Evolutionary conservation across 2,888 invertebrate species (phyloP).

Genomic region (Metalampra italica): DNA sequence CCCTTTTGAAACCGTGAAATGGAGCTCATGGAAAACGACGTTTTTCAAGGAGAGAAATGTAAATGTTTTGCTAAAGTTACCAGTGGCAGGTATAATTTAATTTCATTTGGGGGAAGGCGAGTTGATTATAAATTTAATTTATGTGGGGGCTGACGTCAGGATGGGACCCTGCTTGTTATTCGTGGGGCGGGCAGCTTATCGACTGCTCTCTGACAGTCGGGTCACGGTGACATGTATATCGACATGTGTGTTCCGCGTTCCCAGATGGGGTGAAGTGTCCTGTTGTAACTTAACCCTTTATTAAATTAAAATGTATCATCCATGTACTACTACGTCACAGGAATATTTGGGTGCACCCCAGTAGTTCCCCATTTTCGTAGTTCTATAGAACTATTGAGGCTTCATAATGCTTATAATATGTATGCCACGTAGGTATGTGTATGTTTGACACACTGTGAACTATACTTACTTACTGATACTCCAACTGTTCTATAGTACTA

Average conservation of each 20-base stretch:
- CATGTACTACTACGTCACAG: not conserved
- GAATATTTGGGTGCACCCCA: too few species aligned
- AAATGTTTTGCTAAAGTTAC: conserved; percentile 65
- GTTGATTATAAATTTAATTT: conserved; percentile 76
- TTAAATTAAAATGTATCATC: not conserved
- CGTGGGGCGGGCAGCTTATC: conserved; percentile 57
- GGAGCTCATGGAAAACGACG: conserved; percentile 41
- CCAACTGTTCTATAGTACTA: too few species aligned
- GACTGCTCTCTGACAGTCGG: conserved; percentile 50
- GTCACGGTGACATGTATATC: conserved; percentile 32
- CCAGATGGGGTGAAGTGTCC: conserved; percentile 13
- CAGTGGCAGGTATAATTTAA: conserved; percentile 70
- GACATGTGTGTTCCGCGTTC: conserved; percentile 22
- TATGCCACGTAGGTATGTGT: too few species aligned
- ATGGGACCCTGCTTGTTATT: conserved; percentile 54
- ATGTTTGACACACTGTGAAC: too few species aligned
- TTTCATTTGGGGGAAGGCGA: conserved; percentile 60
- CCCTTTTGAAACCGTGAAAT: conserved; percentile 40
- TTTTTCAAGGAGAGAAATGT: conserved; percentile 57
- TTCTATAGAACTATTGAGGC: too few species aligned
- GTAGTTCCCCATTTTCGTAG: too few species aligned
- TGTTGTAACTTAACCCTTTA: too few species aligned
- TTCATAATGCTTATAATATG: too few species aligned
- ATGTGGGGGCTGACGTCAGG: conserved; percentile 60
- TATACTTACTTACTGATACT: too few species aligned